These are phyloP conservation scores for Rotaria socialis DNA, from an alignment of 2,888 invertebrate genomes.

Conservation along the genomic window DNA sequence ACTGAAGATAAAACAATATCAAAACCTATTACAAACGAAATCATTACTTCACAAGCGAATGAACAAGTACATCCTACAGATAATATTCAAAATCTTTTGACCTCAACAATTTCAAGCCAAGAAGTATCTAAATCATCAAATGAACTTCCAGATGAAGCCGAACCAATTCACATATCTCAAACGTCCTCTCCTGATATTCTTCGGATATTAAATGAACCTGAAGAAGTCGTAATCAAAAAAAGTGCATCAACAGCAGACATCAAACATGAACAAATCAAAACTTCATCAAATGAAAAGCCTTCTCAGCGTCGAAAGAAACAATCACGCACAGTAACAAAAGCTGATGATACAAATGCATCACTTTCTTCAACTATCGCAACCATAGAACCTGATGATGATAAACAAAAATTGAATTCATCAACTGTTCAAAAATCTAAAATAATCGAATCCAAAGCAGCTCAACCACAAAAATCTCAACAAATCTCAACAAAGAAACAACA, in stretches of 20 bases:
- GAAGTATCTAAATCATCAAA: no score
- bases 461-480: not conserved
- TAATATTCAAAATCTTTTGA: no score
- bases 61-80: not conserved
- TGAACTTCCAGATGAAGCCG: no score
- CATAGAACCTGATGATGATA: not conserved
- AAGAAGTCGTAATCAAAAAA: no score
- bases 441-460: not conserved
- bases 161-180: no score
- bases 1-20: not conserved
- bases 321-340: not conserved
- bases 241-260: no score
- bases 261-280: not conserved
- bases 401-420: not conserved
- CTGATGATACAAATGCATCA: not conserved
- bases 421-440: not conserved
- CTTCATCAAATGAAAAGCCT: not conserved
- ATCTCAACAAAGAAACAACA: not conserved
- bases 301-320: not conserved
- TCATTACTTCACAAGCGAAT: not conserved
- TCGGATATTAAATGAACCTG: no score
- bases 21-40: not conserved
- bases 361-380: not conserved
- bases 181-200: no score
- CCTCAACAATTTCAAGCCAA: no score